These are phyloP conservation scores for Xanthorhoe spadicearia DNA, from an alignment of 2,888 invertebrate species.

Conservation along the genomic window DNA sequence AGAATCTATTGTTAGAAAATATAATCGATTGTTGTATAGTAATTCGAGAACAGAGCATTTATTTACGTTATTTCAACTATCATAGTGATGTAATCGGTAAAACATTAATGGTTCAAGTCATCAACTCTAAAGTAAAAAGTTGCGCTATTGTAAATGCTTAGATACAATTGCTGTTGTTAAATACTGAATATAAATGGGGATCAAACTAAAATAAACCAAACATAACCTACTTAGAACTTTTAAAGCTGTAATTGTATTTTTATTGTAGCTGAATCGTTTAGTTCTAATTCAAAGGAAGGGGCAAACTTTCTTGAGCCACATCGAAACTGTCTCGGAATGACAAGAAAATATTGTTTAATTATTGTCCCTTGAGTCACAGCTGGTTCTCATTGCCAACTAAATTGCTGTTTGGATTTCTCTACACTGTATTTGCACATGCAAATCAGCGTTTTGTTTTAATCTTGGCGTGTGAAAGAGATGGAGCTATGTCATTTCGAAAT, in stretches of 20 bases:
- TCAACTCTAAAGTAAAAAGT: too few relatives aligned
- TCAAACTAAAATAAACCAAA: conserved; percentile 2
- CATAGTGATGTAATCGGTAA: too few relatives aligned
- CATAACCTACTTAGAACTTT: conserved; percentile 9
- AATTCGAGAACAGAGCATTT: not conserved
- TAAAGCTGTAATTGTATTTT: conserved; percentile 14
- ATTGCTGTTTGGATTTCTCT: conserved; percentile 82
- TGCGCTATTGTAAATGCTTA: too few relatives aligned
- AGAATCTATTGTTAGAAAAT: not conserved
- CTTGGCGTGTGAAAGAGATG: conserved; percentile 46
- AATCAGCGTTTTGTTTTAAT: conserved; percentile 80
- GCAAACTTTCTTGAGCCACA: conserved; percentile 47
- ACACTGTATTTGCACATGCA: conserved; percentile 82
- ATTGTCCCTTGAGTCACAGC: conserved; percentile 67
- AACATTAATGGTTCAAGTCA: too few relatives aligned
- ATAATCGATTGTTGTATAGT: too few relatives aligned
- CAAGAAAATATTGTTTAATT: conserved; percentile 78
- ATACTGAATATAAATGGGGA: not conserved
- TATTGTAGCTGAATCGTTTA: conserved; percentile 5
- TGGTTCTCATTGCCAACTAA: conserved; percentile 76
- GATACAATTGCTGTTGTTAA: not conserved
- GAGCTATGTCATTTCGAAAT: conserved; percentile 51
- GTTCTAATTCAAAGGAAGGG: conserved; percentile 25
- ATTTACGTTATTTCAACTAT: too few relatives aligned
- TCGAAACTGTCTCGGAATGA: conserved; percentile 53